A percentile compares a stretch with the other conserved stretches of the same genome.
Evolutionary conservation across 2,797 vertebrate genomes (phyloP).

Genomic region (Iguana delicatissima): DNA sequence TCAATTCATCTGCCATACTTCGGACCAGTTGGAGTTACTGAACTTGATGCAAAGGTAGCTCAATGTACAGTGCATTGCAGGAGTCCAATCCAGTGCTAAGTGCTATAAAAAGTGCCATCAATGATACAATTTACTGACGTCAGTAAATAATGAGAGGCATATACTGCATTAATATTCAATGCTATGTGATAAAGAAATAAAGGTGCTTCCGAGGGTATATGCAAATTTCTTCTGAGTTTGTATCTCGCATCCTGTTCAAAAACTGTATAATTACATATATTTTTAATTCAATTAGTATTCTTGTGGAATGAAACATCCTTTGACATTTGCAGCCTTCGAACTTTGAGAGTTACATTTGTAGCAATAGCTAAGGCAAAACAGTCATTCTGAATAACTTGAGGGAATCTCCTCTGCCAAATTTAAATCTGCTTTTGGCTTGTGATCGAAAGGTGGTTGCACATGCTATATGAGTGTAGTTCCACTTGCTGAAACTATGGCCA

Average conservation of each 20-base stretch:
- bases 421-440: neutral
- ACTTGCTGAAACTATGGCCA: neutral
- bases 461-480: too few species aligned
- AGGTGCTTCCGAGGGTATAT: neutral
- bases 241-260: neutral
- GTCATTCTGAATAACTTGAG: neutral
- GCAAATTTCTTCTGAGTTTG: neutral
- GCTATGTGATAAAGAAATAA: neutral
- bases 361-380: constrained; percentile 20
- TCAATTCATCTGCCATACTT: too few species aligned
- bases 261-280: constrained; percentile 35
- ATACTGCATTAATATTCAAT: neutral
- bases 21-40: too few species aligned
- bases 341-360: constrained; percentile 19
- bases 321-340: constrained; percentile 44
- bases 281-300: constrained; percentile 56
- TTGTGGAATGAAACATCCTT: constrained; percentile 36
- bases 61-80: too few species aligned
- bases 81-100: neutral
- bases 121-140: accelerated
- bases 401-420: constrained; percentile 13
- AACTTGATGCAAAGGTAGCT: too few species aligned
- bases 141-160: neutral
- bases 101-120: neutral
- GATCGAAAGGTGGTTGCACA: neutral